Conservation (phyloP, 2,888 invertebrate species). For the Hoplodrina ambigua region DNA sequence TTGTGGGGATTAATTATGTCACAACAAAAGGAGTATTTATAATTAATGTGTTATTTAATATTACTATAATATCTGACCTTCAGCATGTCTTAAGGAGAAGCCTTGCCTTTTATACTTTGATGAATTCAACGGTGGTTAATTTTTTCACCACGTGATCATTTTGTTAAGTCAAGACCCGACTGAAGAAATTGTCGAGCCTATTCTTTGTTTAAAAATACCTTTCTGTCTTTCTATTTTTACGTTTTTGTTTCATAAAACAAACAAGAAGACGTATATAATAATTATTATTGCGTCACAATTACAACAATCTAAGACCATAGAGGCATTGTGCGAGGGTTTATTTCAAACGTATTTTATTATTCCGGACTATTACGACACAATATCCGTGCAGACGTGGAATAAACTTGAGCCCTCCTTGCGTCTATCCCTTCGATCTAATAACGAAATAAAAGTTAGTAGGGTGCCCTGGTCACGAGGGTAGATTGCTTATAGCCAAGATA, state of each 20-base stretch:
- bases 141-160: not conserved
- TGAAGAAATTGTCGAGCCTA: not conserved
- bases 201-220: not conserved
- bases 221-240: conserved; percentile 3
- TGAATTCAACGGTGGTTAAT: conserved; percentile 1
- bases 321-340: conserved; percentile 2
- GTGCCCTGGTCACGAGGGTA: conserved; percentile 82
- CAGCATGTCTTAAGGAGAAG: conserved; percentile 4
- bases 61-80: conserved; percentile 12
- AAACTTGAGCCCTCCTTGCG: conserved; percentile 69
- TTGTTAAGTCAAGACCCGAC: not conserved
- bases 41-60: conserved; percentile 13
- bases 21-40: conserved; percentile 25
- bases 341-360: conserved; percentile 39
- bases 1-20: conserved; percentile 11
- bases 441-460: conserved; percentile 87
- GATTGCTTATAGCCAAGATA: conserved; percentile 62
- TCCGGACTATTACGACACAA: conserved; percentile 43
- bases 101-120: not conserved
- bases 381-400: conserved; percentile 50
- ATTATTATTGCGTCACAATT: not conserved
- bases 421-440: conserved; percentile 81
- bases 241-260: not conserved
- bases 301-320: not conserved
- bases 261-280: conserved; percentile 4